Evolutionary conservation across 1,140 invertebrate genomes (phyloP), one percentile per base, ranked within the genome.

Genomic region (Bacillus rossius): DNA sequence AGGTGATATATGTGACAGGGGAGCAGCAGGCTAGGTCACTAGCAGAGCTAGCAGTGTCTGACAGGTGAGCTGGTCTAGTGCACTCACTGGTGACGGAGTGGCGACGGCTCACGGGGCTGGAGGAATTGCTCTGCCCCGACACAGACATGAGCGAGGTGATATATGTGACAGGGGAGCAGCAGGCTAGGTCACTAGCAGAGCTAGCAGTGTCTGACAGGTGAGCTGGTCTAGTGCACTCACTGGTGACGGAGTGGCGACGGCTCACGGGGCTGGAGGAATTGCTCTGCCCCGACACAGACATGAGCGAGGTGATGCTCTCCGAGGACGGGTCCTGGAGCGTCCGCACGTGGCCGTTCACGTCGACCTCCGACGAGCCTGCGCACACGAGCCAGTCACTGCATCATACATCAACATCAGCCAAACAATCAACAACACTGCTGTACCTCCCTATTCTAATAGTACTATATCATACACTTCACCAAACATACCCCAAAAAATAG

Each of bases 41-140:
- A n/a, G n/a, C n/a, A n/a, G n/a, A n/a, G n/a, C n/a, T n/a, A n/a
- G n/a, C n/a, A n/a, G n/a, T n/a, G n/a, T n/a, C n/a, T n/a, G n/a
- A n/a, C n/a, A n/a, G n/a, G n/a, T n/a, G n/a, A n/a, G n/a, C n/a
- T n/a, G n/a, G n/a, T n/a, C n/a, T n/a, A n/a, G n/a, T n/a, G n/a
- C n/a, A 74, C 80, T 81, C 78, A 89, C 87, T 85, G 53, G 87
- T 91, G 23, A 89, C 84, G 42, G 88, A 91, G 77, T 92, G 88
- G 65, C 90, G 81, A 67, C 90, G 77, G 64, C 84, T 83, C 1
- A 87, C 79, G 10, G 90, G 83, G 67, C 89, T 91, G 41, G 86
- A 88, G 10, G 84, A 87, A 64, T 89, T 88, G 61, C 86, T 89
- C 55, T 87, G 79, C 2, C 85, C 85, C 0, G 84, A 87, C 69